Base-by-base conservation (phyloP, 2,113 vertebrate genomes). In the Argyrosomus japonicus region DNA sequence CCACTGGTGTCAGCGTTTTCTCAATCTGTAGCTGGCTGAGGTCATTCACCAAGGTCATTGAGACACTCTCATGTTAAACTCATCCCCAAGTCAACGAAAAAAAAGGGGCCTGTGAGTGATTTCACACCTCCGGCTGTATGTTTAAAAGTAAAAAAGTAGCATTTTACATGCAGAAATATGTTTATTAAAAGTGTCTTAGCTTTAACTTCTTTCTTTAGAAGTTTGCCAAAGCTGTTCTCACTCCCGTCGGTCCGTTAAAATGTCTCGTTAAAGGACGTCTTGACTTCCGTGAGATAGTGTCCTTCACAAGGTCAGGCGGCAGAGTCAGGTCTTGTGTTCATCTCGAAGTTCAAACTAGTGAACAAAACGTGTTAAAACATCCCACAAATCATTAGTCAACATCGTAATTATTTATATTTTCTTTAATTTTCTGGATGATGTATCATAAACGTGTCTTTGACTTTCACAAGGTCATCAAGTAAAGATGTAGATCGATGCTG, bases 261-360 rank as follows among this genome's bases (percentile, higher is more conserved):
- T 3, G 15, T 0, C 50, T 11, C 1, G 13, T 29, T 54, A 11
- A 63, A 53, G 64, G 1, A 1, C 12, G 45, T 10, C 51, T 74
- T 63, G 14, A 64, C 27, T 13, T 29, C 17, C 1, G 25, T n/a
- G 15, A 27, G 47, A 13, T 3, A 0, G 36, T 84, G 90, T 84
- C 90, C 89, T 90, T 91, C 76, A 84, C 80, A 87, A 93, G 91
- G 93, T 93, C 89, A 89, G 21, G 0, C 64, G 67, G 19, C 43
- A 67, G 32, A 68, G 51, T 79, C 32, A 63, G 23, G 0, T 40
- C 47, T 72, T n/a, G 13, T 29, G 25, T 53, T 81, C 48, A 53
- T 56, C 25, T 81, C 25, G 36, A 21, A 53, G 17, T 23, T 60
- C 25, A 40, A 2, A 17, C 13, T 14, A 43, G 12, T 0, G 7